Evolutionary conservation across 2,888 invertebrate species (phyloP).

Genomic region (Mactromeris polynyma): DNA sequence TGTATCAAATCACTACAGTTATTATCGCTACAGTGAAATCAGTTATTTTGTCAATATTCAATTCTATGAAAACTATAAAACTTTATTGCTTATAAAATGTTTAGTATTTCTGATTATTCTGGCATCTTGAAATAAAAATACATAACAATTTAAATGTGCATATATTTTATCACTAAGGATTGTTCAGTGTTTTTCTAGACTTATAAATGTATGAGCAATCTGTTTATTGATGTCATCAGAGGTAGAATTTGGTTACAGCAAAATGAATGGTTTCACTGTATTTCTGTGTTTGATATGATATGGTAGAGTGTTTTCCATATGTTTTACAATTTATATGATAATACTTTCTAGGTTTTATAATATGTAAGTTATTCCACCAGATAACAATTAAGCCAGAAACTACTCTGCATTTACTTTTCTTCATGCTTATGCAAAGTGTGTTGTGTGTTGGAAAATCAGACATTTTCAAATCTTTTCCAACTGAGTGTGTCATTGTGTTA

Average conservation of each 20-base stretch:
- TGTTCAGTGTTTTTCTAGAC: too few relatives aligned
- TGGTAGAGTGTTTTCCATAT: background rate
- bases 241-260: background rate
- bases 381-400: background rate
- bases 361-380: slow-evolving; percentile 4
- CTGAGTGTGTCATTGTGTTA: too few relatives aligned
- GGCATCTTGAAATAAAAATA: background rate
- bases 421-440: too few relatives aligned
- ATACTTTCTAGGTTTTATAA: slow-evolving; percentile 6
- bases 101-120: background rate
- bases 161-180: too few relatives aligned
- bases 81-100: background rate
- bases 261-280: background rate
- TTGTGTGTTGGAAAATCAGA: too few relatives aligned
- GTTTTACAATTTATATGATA: background rate
- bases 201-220: too few relatives aligned
- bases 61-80: background rate
- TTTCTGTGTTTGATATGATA: background rate
- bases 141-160: background rate
- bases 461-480: too few relatives aligned
- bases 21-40: background rate
- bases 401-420: background rate
- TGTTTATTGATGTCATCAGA: too few relatives aligned
- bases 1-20: background rate
- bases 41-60: background rate